A percentile compares a stretch with the other conserved stretches of the same genome.
These are phyloP conservation scores for Ceratosolen solmsi DNA, from an alignment of 1,140 invertebrate genomes.

Conservation along the genomic window DNA sequence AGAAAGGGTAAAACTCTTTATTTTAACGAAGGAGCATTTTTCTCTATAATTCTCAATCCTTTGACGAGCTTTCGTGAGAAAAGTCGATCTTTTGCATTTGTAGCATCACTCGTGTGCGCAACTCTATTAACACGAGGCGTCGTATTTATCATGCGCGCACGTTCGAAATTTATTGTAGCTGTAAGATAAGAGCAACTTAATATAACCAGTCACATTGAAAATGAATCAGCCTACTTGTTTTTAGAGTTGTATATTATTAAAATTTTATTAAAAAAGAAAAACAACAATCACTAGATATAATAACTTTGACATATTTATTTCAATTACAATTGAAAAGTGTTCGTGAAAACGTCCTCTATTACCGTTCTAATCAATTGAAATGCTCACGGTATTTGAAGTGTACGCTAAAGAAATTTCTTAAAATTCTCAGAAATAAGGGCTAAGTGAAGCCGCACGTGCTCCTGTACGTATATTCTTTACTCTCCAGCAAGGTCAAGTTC, in stretches of 20 bases:
- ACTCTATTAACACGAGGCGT: background rate
- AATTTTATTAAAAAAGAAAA: background rate
- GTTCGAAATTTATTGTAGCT: background rate
- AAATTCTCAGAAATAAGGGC: constrained; percentile 20
- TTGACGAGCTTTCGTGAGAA: background rate
- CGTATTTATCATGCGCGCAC: background rate
- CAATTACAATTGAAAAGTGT: too few relatives aligned
- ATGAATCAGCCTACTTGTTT: background rate
- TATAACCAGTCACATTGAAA: background rate
- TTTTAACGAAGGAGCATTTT: background rate
- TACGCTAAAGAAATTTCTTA: background rate
- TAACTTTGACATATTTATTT: too few relatives aligned
- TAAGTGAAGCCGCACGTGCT: background rate
- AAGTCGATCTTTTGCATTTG: background rate
- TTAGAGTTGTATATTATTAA: background rate
- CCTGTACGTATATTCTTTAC: background rate
- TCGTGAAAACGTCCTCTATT: background rate
- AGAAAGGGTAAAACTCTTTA: background rate
- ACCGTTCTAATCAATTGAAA: background rate
- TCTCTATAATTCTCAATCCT: background rate
- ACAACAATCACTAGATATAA: too few relatives aligned
- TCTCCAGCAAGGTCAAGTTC: constrained; percentile 22
- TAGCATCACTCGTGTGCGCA: background rate
- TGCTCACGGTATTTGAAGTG: background rate
- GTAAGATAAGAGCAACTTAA: background rate